phyloP scores from a whole-genome alignment of 2,113 vertebrate genomes.

The Poecile atricapillus region DNA sequence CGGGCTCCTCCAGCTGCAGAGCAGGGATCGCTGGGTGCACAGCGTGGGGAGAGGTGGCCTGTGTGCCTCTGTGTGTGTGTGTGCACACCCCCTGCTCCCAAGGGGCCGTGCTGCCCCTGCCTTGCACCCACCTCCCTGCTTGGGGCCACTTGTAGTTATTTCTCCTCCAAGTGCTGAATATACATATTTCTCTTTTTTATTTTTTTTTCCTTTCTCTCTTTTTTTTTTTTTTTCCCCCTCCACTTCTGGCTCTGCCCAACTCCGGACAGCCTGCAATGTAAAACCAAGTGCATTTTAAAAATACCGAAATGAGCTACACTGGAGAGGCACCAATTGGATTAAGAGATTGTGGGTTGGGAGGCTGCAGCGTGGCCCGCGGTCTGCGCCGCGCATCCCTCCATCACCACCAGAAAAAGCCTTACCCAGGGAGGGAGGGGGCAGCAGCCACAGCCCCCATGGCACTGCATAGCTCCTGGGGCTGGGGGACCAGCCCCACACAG shows the following conservation, averaged over 20 bases:
- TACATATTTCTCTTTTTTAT: neutral
- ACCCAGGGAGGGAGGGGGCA: neutral
- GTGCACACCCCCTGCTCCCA: neutral
- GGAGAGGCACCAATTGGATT: conserved; percentile 41
- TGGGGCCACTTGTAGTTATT: neutral
- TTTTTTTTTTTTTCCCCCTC: rapidly evolving
- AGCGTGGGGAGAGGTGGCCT: neutral
- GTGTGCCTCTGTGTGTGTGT: neutral
- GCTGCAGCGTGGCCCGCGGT: neutral
- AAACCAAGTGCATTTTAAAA: conserved; percentile 63
- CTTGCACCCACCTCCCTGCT: neutral
- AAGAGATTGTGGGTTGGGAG: conserved; percentile 37
- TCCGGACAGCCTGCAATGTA: conserved; percentile 59
- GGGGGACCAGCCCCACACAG: neutral
- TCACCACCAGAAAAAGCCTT: conserved; percentile 27
- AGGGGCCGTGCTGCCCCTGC: neutral
- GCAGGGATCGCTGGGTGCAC: neutral
- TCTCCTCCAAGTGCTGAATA: conserved; percentile 45
- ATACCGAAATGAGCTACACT: neutral
- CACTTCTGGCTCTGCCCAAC: conserved; percentile 9
- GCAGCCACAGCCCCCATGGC: neutral
- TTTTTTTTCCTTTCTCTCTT: rapidly evolving
- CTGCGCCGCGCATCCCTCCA: rapidly evolving
- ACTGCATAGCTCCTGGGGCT: neutral
- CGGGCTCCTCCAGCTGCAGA: neutral